Evolutionary conservation across 2,888 invertebrate genomes (phyloP), one percentile per base, ranked within the genome.

Genomic region (Troides helena): DNA sequence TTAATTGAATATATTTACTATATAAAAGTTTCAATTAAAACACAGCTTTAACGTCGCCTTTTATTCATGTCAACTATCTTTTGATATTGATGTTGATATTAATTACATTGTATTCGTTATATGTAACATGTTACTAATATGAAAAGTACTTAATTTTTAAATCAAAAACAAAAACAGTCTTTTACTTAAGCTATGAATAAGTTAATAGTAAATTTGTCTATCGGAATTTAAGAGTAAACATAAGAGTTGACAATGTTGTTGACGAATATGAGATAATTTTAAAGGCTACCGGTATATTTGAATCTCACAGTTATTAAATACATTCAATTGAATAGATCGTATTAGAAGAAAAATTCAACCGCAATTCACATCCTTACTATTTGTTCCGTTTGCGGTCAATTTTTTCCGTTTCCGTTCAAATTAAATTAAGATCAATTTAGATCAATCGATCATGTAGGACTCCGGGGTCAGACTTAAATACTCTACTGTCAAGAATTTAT

Each of bases 341-440:
- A n/a, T 7, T 53, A 18, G 6, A 53, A 18, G 5, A 18, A 53
- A 18, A 18, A 3, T 7, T 50, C 53, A 53, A 58, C 4, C 8
- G 12, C 10, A 12, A 4, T 58, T 58, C 57, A n/a, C 23, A 14
- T 58, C 23, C n/a, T 23, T 23, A 21, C n/a, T 8, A 25, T 25
- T 62, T 14, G 14, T 8, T 23, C 14, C 43, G 43, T 21, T 43
- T 46, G n/a, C 23, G 43, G 39, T n/a, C 57, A 56, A 21, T 61
- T 61, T 58, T 61, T 53, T 36, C 36, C n/a, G 53, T 56, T 50
- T 30, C 18, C 36, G 57, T 62, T 67, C n/a, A 61, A 30, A 68
- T 68, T 64, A 53, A 68, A 68, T 68, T 68, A 64, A 68, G 63
- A 60, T 64, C 64, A 63, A 68, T 68, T 64, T 59, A 50, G 62